Percentiles rank a stretch among this genome's conserved stretches.
These are phyloP conservation scores for Zapornia atra DNA, from an alignment of 2,113 vertebrate species.

Conservation along the genomic window DNA sequence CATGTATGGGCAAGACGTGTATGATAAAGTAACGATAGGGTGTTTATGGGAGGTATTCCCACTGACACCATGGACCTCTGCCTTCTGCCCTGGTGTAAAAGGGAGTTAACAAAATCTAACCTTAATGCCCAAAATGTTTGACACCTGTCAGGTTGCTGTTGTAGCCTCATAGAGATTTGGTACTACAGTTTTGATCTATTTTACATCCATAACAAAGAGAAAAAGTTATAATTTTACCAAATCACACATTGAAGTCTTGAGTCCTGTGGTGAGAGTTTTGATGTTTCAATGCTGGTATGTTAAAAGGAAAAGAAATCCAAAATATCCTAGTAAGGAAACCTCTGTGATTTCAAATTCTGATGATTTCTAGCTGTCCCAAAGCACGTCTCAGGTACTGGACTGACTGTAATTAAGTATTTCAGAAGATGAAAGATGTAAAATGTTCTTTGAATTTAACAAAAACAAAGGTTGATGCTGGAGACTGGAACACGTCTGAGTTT, in stretches of 20 bases:
- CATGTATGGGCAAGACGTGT: background rate
- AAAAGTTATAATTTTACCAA: background rate
- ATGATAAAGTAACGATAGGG: background rate
- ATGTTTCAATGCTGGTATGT: background rate
- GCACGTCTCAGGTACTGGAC: background rate
- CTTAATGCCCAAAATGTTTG: background rate
- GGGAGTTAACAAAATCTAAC: background rate
- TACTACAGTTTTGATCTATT: background rate
- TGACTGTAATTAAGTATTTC: background rate
- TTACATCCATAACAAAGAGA: background rate
- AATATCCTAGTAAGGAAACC: background rate
- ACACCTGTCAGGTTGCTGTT: too few relatives aligned
- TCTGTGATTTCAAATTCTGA: background rate
- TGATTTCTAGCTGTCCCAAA: background rate
- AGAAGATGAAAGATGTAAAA: background rate
- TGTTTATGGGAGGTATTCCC: background rate
- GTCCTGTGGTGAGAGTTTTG: background rate
- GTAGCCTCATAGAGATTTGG: background rate
- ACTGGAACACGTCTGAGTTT: fast-evolving
- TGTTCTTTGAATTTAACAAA: background rate
- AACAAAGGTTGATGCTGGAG: background rate
- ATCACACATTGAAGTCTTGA: background rate
- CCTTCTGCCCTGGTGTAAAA: background rate
- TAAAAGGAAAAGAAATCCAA: background rate
- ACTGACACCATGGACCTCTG: background rate